Percentiles rank a stretch among this genome's conserved stretches.
Conservation (phyloP, 2,888 invertebrate species). For the Operophtera brumata region DNA sequence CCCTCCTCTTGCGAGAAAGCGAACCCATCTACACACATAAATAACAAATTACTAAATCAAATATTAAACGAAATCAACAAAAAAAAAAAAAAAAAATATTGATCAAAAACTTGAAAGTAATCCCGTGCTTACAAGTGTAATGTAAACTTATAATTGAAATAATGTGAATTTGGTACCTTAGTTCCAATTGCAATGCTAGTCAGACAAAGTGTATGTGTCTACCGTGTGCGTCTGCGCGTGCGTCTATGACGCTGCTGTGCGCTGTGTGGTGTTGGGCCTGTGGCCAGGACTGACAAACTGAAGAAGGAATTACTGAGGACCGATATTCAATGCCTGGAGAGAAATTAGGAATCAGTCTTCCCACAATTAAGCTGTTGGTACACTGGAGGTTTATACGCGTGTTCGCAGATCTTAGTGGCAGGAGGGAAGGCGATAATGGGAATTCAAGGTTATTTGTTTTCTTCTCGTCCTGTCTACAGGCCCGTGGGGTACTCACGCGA, state of each 20-base stretch:
- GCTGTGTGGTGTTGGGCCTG: constrained; percentile 21
- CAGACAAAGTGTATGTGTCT: constrained; percentile 32
- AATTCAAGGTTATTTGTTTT: background rate
- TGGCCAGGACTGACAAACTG: background rate
- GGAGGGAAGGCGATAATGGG: background rate
- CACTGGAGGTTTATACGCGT: background rate
- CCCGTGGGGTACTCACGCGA: constrained; percentile 88
- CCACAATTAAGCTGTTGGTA: background rate
- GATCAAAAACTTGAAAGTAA: constrained; percentile 34
- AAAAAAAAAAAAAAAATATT: constrained; percentile 6
- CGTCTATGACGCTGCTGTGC: constrained; percentile 51
- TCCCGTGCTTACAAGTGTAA: constrained; percentile 30
- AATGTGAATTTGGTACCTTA: constrained; percentile 26
- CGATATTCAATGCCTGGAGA: too few relatives aligned
- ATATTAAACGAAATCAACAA: background rate
- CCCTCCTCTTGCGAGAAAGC: constrained; percentile 99
- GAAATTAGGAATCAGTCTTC: background rate
- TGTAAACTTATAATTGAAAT: constrained; percentile 25
- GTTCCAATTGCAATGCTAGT: constrained; percentile 25
- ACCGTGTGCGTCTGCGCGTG: constrained; percentile 40
- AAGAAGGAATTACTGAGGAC: background rate
- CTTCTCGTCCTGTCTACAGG: background rate
- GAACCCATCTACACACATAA: constrained; percentile 89
- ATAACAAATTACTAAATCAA: background rate
- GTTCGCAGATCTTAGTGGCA: background rate